Base-by-base conservation (phyloP, 2,888 invertebrate genomes). In the Carabus problematicus region DNA sequence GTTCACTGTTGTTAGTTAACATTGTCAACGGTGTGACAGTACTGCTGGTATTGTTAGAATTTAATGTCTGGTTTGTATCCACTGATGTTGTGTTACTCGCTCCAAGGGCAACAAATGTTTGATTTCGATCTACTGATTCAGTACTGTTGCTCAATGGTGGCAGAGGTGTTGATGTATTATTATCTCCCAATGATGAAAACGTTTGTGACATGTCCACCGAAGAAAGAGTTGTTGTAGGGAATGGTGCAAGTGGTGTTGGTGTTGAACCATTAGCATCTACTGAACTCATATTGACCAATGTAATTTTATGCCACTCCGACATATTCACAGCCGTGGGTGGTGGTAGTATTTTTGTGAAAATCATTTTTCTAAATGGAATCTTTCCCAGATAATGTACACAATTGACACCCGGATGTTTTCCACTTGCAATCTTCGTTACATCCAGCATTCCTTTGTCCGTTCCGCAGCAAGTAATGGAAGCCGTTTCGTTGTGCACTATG, bases 191-290 rank as follows among this genome's bases (percentile, higher is more conserved):
- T 2, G 64, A 19, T 1, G 18, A 18, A 64, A 56, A 56, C 6
- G 64, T 64, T 42, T 64, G 64, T 14, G n/a, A 43, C 14, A 56
- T n/a, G 12, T 64, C 64, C 8, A 64, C 55, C 9, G 9, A 11
- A 16, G 42, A 16, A 54, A 41, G n/a, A 11, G 64, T 19, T n/a
- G 64, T 56, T 16, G n/a, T 3, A 14, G 66, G 66, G 40, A 66
- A 66, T 12, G 66, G 49, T 39, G 66, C 66, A n/a, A 66, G 29
- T 8, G 66, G 66, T 18, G 58, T 47, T 16, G 47, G 49, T n/a
- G 66, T 66, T 14, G 47, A 55, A 1, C 16, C 9, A 56, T 56
- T 56, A n/a, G 45, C 43, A 39, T 45, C 43, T 3, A 14, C n/a
- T 45, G 45, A 11, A 45, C n/a, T 45, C n/a, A 11, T 14, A 45